A percentile compares a stretch with the other conserved stretches of the same genome.
phyloP scores from a whole-genome alignment of 2,888 invertebrate species.

The Thelaira solivaga region DNA sequence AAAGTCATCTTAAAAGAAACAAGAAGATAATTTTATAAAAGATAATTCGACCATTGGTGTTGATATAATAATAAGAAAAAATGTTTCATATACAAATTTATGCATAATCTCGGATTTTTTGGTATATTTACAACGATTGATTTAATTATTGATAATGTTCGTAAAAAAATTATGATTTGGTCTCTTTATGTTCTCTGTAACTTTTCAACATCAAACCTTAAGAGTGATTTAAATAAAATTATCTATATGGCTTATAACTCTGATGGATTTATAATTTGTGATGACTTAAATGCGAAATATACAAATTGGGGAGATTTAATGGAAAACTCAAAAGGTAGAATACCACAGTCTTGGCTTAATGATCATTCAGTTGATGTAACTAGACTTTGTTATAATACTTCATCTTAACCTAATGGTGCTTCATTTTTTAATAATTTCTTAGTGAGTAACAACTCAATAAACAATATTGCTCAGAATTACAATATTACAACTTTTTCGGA shows the following conservation, averaged over 20 bases:
- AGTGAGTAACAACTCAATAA: neutral
- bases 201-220: neutral
- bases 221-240: neutral
- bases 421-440: constrained; percentile 20
- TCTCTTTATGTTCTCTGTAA: too few species aligned
- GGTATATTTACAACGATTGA: neutral
- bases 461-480: neutral
- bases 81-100: neutral
- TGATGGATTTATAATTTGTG: constrained; percentile 12
- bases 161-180: too few species aligned
- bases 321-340: constrained; percentile 21
- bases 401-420: constrained; percentile 21
- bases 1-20: neutral
- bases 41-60: neutral
- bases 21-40: neutral
- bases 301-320: neutral
- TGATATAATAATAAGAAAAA: neutral
- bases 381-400: neutral
- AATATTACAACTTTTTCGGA: constrained; percentile 5
- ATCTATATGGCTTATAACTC: neutral
- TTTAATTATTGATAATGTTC: too few species aligned
- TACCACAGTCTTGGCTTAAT: neutral
- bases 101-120: neutral
- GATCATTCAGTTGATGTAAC: neutral
- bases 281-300: neutral